Evolutionary conservation across 2,888 invertebrate species (phyloP).

Genomic region (Odiellus spinosus): DNA sequence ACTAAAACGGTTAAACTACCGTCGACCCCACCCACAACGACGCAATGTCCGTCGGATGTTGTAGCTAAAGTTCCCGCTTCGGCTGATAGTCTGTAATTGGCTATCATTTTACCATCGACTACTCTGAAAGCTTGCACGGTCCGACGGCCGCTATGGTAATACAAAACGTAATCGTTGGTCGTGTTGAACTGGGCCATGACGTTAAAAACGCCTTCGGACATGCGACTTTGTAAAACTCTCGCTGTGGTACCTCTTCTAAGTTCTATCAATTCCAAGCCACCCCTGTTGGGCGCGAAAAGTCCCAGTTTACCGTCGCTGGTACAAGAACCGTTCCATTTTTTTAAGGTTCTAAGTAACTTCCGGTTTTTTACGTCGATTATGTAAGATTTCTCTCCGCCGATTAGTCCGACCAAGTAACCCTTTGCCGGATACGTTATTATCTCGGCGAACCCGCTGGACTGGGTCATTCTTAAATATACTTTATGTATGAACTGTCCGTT

Average conservation of each 20-base stretch:
- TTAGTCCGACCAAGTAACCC: constrained; percentile 58
- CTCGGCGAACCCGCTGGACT: constrained; percentile 24
- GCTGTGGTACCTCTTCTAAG: constrained; percentile 74
- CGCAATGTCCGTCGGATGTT: constrained; percentile 49
- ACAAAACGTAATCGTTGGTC: constrained; percentile 84
- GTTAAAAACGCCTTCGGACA: constrained; percentile 93
- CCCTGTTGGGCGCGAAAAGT: constrained; percentile 74
- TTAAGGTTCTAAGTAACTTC: constrained; percentile 66
- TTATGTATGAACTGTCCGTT: constrained; percentile 45
- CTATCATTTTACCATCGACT: constrained; percentile 72
- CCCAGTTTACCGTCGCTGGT: constrained; percentile 51
- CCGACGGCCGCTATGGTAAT: constrained; percentile 89
- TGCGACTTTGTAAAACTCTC: constrained; percentile 65
- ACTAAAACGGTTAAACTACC: constrained; percentile 84
- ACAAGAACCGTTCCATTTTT: constrained; percentile 74
- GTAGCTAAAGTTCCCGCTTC: constrained; percentile 75
- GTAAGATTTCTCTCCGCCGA: constrained; percentile 76
- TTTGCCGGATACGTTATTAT: constrained; percentile 31
- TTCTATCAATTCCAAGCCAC: constrained; percentile 78
- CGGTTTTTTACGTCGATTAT: constrained; percentile 79
- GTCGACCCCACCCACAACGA: constrained; percentile 75
- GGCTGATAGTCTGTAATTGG: constrained; percentile 74
- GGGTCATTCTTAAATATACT: constrained; percentile 20
- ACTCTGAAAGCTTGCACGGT: constrained; percentile 84
- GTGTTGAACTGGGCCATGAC: constrained; percentile 87